Percentiles rank a stretch among this genome's conserved stretches.
These are phyloP conservation scores for Zaprionus bogoriensis DNA, from an alignment of 2,888 invertebrate genomes.

Conservation along the genomic window DNA sequence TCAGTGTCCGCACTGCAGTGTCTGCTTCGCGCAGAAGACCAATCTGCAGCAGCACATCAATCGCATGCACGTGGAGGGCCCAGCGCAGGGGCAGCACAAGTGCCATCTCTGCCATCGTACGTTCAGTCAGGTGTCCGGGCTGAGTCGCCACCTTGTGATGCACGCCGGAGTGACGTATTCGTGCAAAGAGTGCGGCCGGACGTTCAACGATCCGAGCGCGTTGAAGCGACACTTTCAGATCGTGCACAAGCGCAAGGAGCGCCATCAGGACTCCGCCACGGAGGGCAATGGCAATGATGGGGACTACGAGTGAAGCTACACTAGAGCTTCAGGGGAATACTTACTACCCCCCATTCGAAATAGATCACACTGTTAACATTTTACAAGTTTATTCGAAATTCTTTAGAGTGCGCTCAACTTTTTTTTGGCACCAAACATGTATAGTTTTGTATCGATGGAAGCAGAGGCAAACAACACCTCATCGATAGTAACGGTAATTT, in stretches of 20 bases:
- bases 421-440: constrained; percentile 59
- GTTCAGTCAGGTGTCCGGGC: constrained; percentile 85
- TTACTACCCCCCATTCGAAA: not conserved
- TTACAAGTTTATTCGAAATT: constrained; percentile 54
- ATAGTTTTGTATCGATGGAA: constrained; percentile 15
- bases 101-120: constrained; percentile 87
- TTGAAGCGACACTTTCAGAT: constrained; percentile 85
- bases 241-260: constrained; percentile 64
- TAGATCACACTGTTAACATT: not conserved
- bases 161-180: constrained; percentile 87
- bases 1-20: constrained; percentile 86
- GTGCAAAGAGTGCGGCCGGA: constrained; percentile 87
- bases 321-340: not conserved
- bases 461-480: constrained; percentile 24
- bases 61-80: constrained; percentile 85
- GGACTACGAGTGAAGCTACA: constrained; percentile 4
- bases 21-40: constrained; percentile 89
- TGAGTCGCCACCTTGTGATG: constrained; percentile 87
- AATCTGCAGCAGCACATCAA: constrained; percentile 86
- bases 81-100: constrained; percentile 85
- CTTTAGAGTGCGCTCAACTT: constrained; percentile 33
- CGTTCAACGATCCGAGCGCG: constrained; percentile 89
- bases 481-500: constrained; percentile 30
- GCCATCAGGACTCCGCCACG: constrained; percentile 10
- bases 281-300: constrained; percentile 36